Evolutionary conservation across 1,140 invertebrate genomes (phyloP).

Genomic region (Formica selysi): DNA sequence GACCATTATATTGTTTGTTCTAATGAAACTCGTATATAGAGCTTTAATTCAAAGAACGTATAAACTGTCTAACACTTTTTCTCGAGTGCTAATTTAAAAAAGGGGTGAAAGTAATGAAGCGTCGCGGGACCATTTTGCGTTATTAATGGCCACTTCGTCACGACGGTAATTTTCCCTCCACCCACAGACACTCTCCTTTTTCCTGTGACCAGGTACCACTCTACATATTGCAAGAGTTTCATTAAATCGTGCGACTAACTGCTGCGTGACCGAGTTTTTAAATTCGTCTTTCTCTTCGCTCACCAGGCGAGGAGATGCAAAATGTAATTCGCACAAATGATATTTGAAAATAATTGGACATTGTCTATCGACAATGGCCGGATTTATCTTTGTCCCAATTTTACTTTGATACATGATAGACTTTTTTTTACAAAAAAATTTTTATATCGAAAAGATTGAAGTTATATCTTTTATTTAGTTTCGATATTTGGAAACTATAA

Average conservation of each 20-base stretch:
- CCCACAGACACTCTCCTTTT: conserved; percentile 45
- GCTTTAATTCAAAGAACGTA: conserved; percentile 47
- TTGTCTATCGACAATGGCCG: neutral
- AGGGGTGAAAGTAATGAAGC: conserved; percentile 71
- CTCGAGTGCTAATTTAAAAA: conserved; percentile 60
- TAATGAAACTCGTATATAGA: conserved; percentile 47
- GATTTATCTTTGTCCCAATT: neutral
- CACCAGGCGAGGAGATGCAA: neutral
- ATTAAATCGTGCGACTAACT: conserved; percentile 79
- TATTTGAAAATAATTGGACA: conserved; percentile 43
- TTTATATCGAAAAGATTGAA: neutral
- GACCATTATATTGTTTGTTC: conserved; percentile 49
- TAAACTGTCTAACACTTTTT: conserved; percentile 35
- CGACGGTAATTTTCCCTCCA: conserved; percentile 64
- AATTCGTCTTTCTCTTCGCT: conserved; percentile 60
- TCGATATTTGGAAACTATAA: neutral
- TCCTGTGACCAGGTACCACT: conserved; percentile 61
- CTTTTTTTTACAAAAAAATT: neutral
- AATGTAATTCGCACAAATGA: conserved; percentile 43
- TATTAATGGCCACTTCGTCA: conserved; percentile 78
- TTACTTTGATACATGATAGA: neutral
- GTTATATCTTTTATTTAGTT: too few relatives aligned
- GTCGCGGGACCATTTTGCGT: conserved; percentile 67
- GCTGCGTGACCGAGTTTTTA: conserved; percentile 75
- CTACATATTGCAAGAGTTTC: conserved; percentile 74